phyloP scores from a whole-genome alignment of 2,888 invertebrate genomes.

The Unio delphinus region DNA sequence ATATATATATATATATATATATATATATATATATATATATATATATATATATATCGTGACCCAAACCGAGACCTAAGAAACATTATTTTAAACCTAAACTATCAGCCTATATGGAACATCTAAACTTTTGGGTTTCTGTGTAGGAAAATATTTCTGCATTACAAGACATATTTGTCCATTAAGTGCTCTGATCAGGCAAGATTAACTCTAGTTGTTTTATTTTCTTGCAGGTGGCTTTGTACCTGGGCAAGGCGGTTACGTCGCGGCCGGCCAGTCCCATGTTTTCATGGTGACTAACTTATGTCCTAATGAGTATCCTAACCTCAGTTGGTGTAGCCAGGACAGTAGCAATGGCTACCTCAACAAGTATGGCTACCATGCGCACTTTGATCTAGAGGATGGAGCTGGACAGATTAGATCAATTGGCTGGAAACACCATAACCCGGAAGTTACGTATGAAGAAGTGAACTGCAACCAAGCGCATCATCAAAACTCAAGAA shows the following conservation, averaged over 20 bases:
- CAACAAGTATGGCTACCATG: slow-evolving; percentile 38
- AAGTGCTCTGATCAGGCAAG: too few relatives aligned
- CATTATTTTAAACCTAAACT: too few relatives aligned
- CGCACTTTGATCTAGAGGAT: slow-evolving; percentile 47
- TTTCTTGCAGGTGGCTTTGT: slow-evolving; percentile 50
- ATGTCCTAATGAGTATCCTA: slow-evolving; percentile 47
- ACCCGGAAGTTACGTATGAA: slow-evolving; percentile 50
- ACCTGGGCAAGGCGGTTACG: slow-evolving; percentile 35
- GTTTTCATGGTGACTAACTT: slow-evolving; percentile 58
- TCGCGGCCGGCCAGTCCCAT: slow-evolving; percentile 17
- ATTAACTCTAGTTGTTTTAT: not conserved
- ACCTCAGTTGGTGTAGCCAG: slow-evolving; percentile 54
- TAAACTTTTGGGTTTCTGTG: too few relatives aligned
- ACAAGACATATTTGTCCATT: too few relatives aligned
- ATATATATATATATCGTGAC: too few relatives aligned
- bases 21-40: too few relatives aligned
- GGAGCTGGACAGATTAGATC: slow-evolving; percentile 27
- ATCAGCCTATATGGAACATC: too few relatives aligned
- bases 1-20: too few relatives aligned
- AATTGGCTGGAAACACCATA: slow-evolving; percentile 34
- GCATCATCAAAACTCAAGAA: slow-evolving; percentile 11
- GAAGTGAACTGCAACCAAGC: slow-evolving; percentile 22
- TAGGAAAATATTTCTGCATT: too few relatives aligned
- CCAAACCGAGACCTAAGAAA: too few relatives aligned
- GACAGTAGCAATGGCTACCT: slow-evolving; percentile 14